Percentiles rank a stretch among this genome's conserved stretches.
Evolutionary conservation across 2,888 invertebrate genomes (phyloP).

Genomic region (Agriopis leucophaearia): DNA sequence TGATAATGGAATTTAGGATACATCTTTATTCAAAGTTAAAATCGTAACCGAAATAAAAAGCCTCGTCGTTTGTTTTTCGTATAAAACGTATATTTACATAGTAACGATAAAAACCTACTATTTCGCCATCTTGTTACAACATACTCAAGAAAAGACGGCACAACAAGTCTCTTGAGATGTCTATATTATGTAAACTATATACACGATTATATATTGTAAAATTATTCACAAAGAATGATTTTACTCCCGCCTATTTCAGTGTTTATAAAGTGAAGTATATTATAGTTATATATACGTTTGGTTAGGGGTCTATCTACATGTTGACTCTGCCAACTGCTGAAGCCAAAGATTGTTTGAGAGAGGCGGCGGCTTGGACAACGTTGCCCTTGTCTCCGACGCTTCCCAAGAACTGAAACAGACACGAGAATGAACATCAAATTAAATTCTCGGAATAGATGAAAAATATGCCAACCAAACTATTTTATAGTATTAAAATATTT

Average conservation of each 20-base stretch:
- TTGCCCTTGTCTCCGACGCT: slow-evolving; percentile 54
- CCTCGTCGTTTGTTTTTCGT: slow-evolving; percentile 62
- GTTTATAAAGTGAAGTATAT: slow-evolving; percentile 11
- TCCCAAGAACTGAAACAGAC: slow-evolving; percentile 60
- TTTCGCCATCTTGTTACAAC: slow-evolving; percentile 37
- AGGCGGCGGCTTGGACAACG: slow-evolving; percentile 46
- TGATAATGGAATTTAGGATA: slow-evolving; percentile 56
- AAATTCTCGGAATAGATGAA: too few species aligned
- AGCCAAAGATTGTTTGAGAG: slow-evolving; percentile 55
- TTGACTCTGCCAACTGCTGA: slow-evolving; percentile 40
- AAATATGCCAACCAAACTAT: too few species aligned
- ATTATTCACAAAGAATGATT: slow-evolving; percentile 33
- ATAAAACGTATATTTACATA: slow-evolving; percentile 73
- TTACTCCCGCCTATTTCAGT: slow-evolving; percentile 5
- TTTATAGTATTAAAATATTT: too few species aligned
- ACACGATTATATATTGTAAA: slow-evolving; percentile 29
- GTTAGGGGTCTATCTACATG: slow-evolving; percentile 34
- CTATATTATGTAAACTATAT: neutral
- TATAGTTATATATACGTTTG: slow-evolving; percentile 4
- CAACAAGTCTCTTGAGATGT: slow-evolving; percentile 13
- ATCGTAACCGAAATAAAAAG: slow-evolving; percentile 67
- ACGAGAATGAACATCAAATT: neutral
- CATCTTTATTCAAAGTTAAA: slow-evolving; percentile 70
- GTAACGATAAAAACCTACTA: slow-evolving; percentile 54
- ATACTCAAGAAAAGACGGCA: slow-evolving; percentile 35